Conservation (phyloP, 2,888 invertebrate species). For the Amphipoea oculea region DNA sequence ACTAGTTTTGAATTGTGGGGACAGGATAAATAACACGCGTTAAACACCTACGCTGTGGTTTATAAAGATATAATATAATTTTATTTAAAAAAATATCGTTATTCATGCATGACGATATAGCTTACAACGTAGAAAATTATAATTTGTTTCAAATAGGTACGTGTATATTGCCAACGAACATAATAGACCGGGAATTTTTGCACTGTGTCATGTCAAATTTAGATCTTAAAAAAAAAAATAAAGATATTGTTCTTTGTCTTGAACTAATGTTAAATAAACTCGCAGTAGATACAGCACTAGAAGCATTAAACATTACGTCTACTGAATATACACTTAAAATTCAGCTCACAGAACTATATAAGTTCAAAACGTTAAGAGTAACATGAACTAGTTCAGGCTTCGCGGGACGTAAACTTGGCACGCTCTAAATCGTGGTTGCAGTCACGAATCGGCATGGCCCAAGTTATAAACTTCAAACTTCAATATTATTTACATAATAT, state of each 20-base stretch:
- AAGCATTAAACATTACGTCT: constrained; percentile 26
- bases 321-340: constrained; percentile 61
- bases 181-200: not conserved
- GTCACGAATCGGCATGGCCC: constrained; percentile 77
- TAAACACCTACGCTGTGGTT: constrained; percentile 6
- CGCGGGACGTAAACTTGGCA: constrained; percentile 80
- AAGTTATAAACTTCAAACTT: constrained; percentile 66
- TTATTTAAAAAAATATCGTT: not conserved
- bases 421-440: constrained; percentile 77
- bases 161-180: not conserved
- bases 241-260: not conserved
- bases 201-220: not conserved
- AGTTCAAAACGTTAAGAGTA: constrained; percentile 71
- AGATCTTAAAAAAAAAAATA: not conserved
- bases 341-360: constrained; percentile 62
- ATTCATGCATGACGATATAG: not conserved
- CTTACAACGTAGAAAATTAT: too few species aligned
- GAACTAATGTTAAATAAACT: not conserved
- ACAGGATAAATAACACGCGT: constrained; percentile 51
- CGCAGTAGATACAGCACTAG: not conserved
- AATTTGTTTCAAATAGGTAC: not conserved
- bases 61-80: not conserved
- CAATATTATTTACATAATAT: not conserved
- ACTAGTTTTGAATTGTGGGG: constrained; percentile 61
- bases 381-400: constrained; percentile 81